Base-by-base conservation (phyloP, 2,888 invertebrate species). In the Leucoma salicis region DNA sequence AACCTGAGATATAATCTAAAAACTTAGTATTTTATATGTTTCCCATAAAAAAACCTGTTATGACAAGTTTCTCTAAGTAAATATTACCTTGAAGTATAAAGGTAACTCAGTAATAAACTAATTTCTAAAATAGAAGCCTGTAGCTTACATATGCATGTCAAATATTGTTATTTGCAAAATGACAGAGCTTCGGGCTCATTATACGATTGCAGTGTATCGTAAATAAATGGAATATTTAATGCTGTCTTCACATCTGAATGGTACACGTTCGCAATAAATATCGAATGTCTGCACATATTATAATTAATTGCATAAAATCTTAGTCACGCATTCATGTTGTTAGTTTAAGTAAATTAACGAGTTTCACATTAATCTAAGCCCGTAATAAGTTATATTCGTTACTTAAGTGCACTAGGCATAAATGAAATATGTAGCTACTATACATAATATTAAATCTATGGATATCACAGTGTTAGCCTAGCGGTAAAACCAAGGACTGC, bases 211-310 rank as follows among this genome's bases (percentile, higher is more conserved):
- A 2, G 27, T 27, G 11, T 11, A 27, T 27, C 27, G 27, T 27
- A 27, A 27, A 27, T 27, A 27, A 27, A 27, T 27, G 7, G n/a
- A 27, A 6, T 27, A 27, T 45, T 43, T 42, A 48, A 45, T 35
- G 34, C 37, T 47, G 50, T 59, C 49, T 35, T 48, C 55, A 47
- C 45, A 29, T 57, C 39, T 45, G 45, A 46, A 33, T 45, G 27
- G 31, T 45, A 42, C 46, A 46, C 39, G 40, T 33, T 31, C 32
- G 46, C 18, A 46, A 57, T 59, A 59, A 57, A 60, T 58, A 52
- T 45, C 14, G 50, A 42, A 44, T 37, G 58, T 56, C 60, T 29
- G 27, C 43, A 32, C 28, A 14, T 37, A 29, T 38, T 31, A 43
- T 59, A 51, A 51, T 49, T 46, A 24, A 32, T 40, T 31, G 44